Evolutionary conservation across 2,113 vertebrate species (phyloP).

Genomic region (human (Homo sapiens)): GRCh38 chr1:161974501-161975000

Average conservation of each 20-base stretch:
- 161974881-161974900: background rate
- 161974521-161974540: background rate
- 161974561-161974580: background rate
- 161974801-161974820: background rate
- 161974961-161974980: background rate
- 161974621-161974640: background rate
- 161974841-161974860: background rate
- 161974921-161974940: background rate
- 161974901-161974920: background rate
- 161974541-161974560: background rate
- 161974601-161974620: background rate
- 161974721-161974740: background rate
- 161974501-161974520: background rate
- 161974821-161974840: background rate
- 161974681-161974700: background rate
- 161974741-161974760: background rate
- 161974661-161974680: background rate
- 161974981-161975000: background rate
- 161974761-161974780: background rate
- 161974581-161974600: background rate
- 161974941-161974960: background rate
- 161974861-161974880: background rate
- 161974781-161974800: conserved; percentile 26
- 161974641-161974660: background rate
- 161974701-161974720: background rate